Percentiles rank a stretch among this genome's conserved stretches.
Conservation (phyloP, 2,797 vertebrate genomes). For the Oreortyx pictus region DNA sequence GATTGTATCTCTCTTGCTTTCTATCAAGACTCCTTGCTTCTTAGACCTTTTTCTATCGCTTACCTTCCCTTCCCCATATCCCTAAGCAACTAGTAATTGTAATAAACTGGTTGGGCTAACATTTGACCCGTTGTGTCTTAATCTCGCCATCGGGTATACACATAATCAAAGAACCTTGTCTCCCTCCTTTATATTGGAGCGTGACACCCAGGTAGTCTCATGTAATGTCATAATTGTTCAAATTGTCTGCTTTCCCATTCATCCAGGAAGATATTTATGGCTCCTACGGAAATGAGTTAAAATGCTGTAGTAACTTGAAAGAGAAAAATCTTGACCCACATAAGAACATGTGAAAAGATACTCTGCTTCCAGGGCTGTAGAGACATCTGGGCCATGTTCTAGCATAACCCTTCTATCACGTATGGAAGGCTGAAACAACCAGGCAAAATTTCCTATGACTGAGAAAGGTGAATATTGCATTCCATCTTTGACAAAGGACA, state of each 20-base stretch:
- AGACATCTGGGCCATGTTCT: neutral
- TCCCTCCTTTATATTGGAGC: no score
- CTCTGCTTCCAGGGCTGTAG: neutral
- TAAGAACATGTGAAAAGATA: neutral
- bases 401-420: neutral
- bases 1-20: no score
- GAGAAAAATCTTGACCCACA: neutral
- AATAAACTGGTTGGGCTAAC: no score
- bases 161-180: no score
- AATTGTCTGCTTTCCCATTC: neutral
- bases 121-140: no score
- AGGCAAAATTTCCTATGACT: neutral
- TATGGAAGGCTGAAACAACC: neutral
- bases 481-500: neutral
- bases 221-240: neutral
- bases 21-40: no score
- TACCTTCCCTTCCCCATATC: no score
- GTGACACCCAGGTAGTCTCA: rapidly evolving
- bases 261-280: neutral
- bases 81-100: no score
- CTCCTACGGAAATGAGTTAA: neutral
- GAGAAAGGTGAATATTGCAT: neutral
- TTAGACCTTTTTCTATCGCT: no score
- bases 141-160: no score
- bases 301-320: neutral